These are phyloP conservation scores for Ptychodera flava DNA, from an alignment of 35 echinoderm and acorn worm species.

Conservation along the genomic window DNA sequence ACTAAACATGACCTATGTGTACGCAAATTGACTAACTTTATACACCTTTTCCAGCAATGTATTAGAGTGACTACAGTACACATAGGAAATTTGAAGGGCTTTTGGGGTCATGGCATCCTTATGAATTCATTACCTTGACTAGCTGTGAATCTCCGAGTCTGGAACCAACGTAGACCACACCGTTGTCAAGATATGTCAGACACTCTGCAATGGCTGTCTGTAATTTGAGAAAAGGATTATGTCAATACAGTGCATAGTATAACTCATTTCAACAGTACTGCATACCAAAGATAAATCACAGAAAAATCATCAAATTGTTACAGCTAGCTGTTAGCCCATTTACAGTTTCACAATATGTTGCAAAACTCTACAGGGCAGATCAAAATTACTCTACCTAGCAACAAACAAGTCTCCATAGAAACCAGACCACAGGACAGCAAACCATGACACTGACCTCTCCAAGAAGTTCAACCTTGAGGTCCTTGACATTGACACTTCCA, in stretches of 20 bases:
- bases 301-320: no score
- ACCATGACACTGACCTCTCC: constrained; percentile 71
- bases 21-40: no score
- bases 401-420: background rate
- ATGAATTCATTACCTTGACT: constrained; percentile 62
- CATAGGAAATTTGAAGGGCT: no score
- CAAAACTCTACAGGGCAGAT: background rate
- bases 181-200: constrained; percentile 95
- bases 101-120: background rate
- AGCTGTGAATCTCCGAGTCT: constrained; percentile 92
- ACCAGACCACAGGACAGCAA: background rate
- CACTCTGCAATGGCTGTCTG: constrained; percentile 91
- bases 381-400: background rate
- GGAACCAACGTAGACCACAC: constrained; percentile 86
- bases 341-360: background rate
- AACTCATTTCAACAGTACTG: no score
- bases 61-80: no score
- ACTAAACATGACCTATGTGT: no score
- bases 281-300: no score
- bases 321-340: no score
- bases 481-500: constrained; percentile 57
- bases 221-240: constrained; percentile 5
- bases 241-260: no score
- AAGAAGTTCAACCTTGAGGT: constrained; percentile 75
- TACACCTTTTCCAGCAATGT: no score